phyloP scores from a whole-genome alignment of 2,797 vertebrate species.

The Leontopithecus rosalia region DNA sequence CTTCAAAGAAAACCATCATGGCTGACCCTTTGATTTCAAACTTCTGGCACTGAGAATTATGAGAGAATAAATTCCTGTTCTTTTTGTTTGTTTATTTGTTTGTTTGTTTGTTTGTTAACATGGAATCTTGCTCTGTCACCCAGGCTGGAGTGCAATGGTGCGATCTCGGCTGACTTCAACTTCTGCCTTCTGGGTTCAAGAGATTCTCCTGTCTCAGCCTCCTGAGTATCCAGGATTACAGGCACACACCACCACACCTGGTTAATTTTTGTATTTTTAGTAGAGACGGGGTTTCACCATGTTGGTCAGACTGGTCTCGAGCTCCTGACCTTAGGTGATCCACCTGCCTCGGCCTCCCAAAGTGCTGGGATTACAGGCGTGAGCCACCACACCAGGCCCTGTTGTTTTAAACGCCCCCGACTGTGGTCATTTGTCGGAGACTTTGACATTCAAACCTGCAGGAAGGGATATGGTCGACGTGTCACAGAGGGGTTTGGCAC shows the following conservation, averaged over 20 bases:
- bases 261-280: not conserved
- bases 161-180: not conserved
- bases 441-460: not conserved
- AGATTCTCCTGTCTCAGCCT: not conserved
- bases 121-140: not conserved
- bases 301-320: not conserved
- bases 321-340: not conserved
- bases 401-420: not conserved
- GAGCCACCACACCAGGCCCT: not conserved
- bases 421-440: not conserved
- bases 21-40: not conserved
- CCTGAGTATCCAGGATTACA: too few species aligned
- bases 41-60: not conserved
- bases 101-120: not conserved
- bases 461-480: not conserved
- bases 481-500: not conserved
- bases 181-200: not conserved
- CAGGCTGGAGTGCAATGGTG: too few species aligned
- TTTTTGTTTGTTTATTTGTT: too few species aligned
- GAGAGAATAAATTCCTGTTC: not conserved
- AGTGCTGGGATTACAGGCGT: not conserved
- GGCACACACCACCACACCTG: too few species aligned
- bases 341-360: not conserved
- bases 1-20: not conserved
- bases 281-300: not conserved